Base-by-base conservation (phyloP, 2,113 vertebrate genomes). In the Nestor notabilis region DNA sequence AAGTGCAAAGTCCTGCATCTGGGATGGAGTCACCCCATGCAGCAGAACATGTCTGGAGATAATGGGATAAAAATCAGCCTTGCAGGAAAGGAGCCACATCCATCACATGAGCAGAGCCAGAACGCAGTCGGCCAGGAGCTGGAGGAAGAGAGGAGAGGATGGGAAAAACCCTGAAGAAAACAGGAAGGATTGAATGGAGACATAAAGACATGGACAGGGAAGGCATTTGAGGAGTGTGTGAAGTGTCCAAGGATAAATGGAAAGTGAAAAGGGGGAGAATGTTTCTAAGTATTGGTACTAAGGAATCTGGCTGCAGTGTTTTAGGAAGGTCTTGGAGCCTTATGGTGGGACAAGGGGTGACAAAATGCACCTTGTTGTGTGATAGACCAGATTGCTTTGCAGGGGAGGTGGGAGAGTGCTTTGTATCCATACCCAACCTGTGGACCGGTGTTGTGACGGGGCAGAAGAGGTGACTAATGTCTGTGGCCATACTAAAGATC, bases 381-480 rank as follows among this genome's bases (percentile, higher is more conserved):
- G 33, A 28, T 23, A 56, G 74, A 95, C 31, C 37, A 61, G 35
- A 20, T 7, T 29, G n/a, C 33, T 63, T 49, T 53, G 31, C 46
- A 70, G 65, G 31, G 28, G 5, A 63, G 37, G 37, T 31, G 69
- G 33, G 44, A 69, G 28, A 17, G 46, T 89, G 55, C 56, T 19
- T 17, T 18, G 55, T 61, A 29, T 31, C 60, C 35, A 5, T 17
- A 5, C 7, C 44, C 55, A 44, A 33, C 13, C 71, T 21, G 23
- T 23, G 25, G 35, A 60, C 13, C 39, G 6, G 7, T 43, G 56
- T 93, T 0, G 0, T 8, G 5, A 8, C 4, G 19, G 28, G 72
- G 27, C 74, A 75, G 58, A 50, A 46, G 53, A 77, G 68, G 27
- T 4, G 7, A 65, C 25, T 10, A 9, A 33, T 25, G 14, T 29